A percentile compares a stretch with the other conserved stretches of the same genome.
These are phyloP conservation scores for Pantelozetes paolii DNA, from an alignment of 2,888 invertebrate genomes.

Conservation along the genomic window DNA sequence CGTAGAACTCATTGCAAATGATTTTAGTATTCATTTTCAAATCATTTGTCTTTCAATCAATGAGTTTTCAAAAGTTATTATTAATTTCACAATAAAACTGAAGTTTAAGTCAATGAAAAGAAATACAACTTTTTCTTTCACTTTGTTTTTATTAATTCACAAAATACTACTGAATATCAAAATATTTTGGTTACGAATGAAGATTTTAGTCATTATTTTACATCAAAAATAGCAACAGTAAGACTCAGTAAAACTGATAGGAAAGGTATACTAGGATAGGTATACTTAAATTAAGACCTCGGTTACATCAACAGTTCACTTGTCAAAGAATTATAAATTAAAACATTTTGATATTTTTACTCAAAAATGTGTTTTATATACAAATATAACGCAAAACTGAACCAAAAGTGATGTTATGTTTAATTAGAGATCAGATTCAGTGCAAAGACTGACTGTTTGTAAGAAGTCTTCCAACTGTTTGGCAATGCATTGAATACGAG, in stretches of 20 bases:
- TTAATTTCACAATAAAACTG: not conserved
- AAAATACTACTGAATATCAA: too few relatives aligned
- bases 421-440: not conserved
- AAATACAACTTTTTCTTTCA: too few relatives aligned
- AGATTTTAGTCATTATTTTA: not conserved
- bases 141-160: too few relatives aligned
- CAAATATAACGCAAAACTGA: not conserved
- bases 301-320: slow-evolving; percentile 7
- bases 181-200: not conserved
- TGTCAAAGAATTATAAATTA: not conserved
- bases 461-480: slow-evolving; percentile 2
- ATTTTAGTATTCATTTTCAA: not conserved
- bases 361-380: not conserved
- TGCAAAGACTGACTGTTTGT: not conserved
- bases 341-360: not conserved
- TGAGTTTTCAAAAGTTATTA: not conserved
- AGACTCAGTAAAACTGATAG: not conserved
- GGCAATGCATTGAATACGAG: not conserved
- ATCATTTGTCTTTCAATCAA: not conserved
- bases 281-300: not conserved
- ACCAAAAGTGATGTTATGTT: not conserved
- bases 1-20: not conserved
- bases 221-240: not conserved
- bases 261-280: too few relatives aligned
- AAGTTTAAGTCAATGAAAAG: too few relatives aligned